Percentiles rank a stretch among this genome's conserved stretches.
These are phyloP conservation scores for Caenorhabditis becei DNA, from an alignment of 2,888 invertebrate species.

Conservation along the genomic window DNA sequence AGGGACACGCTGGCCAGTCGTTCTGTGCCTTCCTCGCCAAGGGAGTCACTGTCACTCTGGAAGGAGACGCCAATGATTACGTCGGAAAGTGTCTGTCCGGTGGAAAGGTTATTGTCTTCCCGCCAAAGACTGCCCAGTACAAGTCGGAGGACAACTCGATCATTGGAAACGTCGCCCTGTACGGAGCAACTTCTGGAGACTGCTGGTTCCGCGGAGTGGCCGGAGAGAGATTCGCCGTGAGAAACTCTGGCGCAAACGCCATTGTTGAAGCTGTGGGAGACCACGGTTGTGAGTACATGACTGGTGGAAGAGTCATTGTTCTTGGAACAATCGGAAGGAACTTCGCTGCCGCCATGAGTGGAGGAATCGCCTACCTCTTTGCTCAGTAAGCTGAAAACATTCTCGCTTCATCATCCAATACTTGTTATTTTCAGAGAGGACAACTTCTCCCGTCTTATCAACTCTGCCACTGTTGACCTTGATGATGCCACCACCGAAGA, in stretches of 20 bases:
- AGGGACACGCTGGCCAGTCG: slow-evolving; percentile 97
- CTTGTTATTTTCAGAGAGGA: slow-evolving; percentile 84
- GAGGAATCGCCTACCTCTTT: slow-evolving; percentile 95
- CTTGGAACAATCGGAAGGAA: slow-evolving; percentile 96
- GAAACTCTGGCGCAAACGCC: slow-evolving; percentile 96
- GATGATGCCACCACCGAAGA: slow-evolving; percentile 89
- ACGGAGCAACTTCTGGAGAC: slow-evolving; percentile 94
- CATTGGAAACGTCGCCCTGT: slow-evolving; percentile 97
- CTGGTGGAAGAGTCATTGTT: slow-evolving; percentile 89
- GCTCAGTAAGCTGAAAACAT: slow-evolving; percentile 85
- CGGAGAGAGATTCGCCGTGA: slow-evolving; percentile 97
- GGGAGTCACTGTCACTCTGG: slow-evolving; percentile 92
- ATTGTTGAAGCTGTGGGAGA: slow-evolving; percentile 99
- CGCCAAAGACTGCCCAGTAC: slow-evolving; percentile 88
- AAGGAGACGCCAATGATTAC: slow-evolving; percentile 98
- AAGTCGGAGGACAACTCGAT: slow-evolving; percentile 96
- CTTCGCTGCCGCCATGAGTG: slow-evolving; percentile 99
- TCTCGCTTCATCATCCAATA: slow-evolving; percentile 33
- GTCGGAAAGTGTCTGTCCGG: slow-evolving; percentile 97
- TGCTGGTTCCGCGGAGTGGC: slow-evolving; percentile 91
- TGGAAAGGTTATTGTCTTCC: slow-evolving; percentile 93
- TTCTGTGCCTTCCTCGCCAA: slow-evolving; percentile 96
- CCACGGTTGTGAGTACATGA: slow-evolving; percentile 99
- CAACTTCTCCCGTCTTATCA: slow-evolving; percentile 85
- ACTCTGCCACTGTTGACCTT: slow-evolving; percentile 95